These are phyloP conservation scores for Oenanthe melanoleuca DNA, from an alignment of 2,113 vertebrate species.

Conservation along the genomic window DNA sequence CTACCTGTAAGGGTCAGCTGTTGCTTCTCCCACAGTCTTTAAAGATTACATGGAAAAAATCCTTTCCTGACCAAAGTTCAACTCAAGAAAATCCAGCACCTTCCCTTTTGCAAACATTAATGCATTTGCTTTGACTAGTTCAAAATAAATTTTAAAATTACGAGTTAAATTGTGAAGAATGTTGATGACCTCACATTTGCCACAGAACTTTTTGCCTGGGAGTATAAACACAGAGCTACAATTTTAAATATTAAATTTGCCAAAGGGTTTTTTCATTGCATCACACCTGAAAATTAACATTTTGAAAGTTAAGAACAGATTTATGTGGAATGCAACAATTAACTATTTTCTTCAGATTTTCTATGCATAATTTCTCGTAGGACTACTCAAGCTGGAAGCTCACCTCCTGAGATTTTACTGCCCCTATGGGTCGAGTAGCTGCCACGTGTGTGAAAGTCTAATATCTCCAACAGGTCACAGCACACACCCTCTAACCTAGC, in stretches of 20 bases:
- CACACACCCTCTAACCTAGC: not conserved
- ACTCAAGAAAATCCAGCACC: not conserved
- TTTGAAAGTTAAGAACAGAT: not conserved
- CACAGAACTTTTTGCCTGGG: not conserved
- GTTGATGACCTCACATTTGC: not conserved
- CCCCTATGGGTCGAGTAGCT: not conserved
- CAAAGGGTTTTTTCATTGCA: not conserved
- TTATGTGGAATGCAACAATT: not conserved
- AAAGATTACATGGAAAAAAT: not conserved
- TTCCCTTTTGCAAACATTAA: not conserved
- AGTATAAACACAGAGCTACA: not conserved
- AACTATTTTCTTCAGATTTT: not conserved
- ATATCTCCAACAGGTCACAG: not conserved
- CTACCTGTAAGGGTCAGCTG: not conserved
- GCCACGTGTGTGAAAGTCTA: not conserved
- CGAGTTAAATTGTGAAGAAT: not conserved
- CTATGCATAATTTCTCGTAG: not conserved
- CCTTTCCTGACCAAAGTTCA: not conserved
- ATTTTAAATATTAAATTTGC: not conserved
- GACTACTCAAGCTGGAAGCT: not conserved
- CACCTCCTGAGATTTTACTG: not conserved
- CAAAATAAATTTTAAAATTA: not conserved
- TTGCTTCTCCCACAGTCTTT: not conserved
- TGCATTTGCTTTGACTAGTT: not conserved
- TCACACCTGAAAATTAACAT: not conserved